phyloP scores from a whole-genome alignment of 2,888 invertebrate species.

The Melinaea marsaeus region DNA sequence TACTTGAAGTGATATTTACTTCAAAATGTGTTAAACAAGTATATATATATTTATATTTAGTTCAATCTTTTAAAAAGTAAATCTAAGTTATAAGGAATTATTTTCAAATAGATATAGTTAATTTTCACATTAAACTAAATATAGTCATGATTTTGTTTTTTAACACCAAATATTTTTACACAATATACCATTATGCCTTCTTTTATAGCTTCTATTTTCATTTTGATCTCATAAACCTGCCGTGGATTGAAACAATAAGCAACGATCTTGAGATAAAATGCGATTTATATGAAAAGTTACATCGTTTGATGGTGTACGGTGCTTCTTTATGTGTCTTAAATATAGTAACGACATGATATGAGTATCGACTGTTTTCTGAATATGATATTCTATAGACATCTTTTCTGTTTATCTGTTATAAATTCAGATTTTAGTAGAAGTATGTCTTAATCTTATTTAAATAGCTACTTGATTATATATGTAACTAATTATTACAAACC shows the following conservation, averaged over 20 bases:
- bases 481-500: too few species aligned
- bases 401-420: too few species aligned
- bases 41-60: too few species aligned
- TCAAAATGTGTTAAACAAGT: too few species aligned
- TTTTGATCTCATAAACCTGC: slow-evolving; percentile 42
- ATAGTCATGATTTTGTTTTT: background rate
- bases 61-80: too few species aligned
- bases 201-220: slow-evolving; percentile 41
- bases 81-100: too few species aligned
- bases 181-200: slow-evolving; percentile 39
- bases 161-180: background rate
- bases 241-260: slow-evolving; percentile 41
- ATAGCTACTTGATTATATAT: too few species aligned
- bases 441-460: too few species aligned
- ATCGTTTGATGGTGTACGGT: background rate
- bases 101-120: background rate
- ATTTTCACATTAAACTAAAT: background rate
- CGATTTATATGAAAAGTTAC: slow-evolving; percentile 44
- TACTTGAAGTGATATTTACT: too few species aligned
- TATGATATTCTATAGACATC: background rate
- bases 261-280: slow-evolving; percentile 33
- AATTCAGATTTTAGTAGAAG: too few species aligned
- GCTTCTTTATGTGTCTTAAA: background rate
- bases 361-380: slow-evolving; percentile 1
- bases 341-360: slow-evolving; percentile 2